Base-by-base conservation (phyloP, 2,888 invertebrate genomes). In the Sericinus montela region DNA sequence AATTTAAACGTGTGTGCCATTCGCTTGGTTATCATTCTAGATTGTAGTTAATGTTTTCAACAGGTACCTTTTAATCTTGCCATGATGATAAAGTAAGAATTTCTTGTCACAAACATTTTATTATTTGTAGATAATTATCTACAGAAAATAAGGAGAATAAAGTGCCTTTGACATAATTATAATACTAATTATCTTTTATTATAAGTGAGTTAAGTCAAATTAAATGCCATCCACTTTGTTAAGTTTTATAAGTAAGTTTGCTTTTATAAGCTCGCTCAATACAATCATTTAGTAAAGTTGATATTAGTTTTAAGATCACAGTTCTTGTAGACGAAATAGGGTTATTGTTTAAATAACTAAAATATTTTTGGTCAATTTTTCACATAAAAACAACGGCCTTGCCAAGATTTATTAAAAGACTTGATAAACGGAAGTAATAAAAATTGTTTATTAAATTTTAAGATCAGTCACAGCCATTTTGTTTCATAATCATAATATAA, bases 181-280 rank as follows among this genome's bases (percentile, higher is more conserved):
- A 77, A 79, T 73, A 67, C 79, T 79, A 19, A 72, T 72, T 73
- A 72, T 75, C 73, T 75, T 65, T 72, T 75, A 78, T 64, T 74
- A 45, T 88, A 87, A 87, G 87, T 80, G 81, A 78, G 85, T 84
- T 88, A 88, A 88, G 88, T 88, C 87, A 87, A 83, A 81, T 83
- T 82, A 83, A 85, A 88, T 88, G 88, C 88, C 88, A 88, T 88
- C 87, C 87, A 87, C 81, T 86, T 87, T 86, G 87, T 87, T 88
- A 86, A 88, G 87, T 86, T 88, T 86, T 86, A 74, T 77, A 74
- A 69, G 65, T 85, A 83, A 86, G 83, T 79, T 83, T 70, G 80
- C 80, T 80, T 75, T 72, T 77, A 72, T 85, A 86, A 85, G 84
- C 77, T 84, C 81, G 87, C 87, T 88, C 87, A 88, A 88, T 83